Percentiles rank a stretch among this genome's conserved stretches.
Conservation (phyloP, 1,140 invertebrate genomes). For the Apis dorsata region DNA sequence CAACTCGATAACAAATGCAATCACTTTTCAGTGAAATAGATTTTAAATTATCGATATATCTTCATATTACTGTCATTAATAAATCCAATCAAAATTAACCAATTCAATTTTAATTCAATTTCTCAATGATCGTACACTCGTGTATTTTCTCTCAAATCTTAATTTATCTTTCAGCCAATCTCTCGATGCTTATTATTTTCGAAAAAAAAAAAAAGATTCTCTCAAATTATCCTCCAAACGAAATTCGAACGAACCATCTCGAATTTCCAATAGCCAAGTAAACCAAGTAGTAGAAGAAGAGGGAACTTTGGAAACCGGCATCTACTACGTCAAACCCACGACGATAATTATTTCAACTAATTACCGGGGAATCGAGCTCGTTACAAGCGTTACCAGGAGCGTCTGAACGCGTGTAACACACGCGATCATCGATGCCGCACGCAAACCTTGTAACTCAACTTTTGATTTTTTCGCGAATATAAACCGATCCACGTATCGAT, state of each 20-base stretch:
- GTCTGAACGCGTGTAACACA: conserved; percentile 5
- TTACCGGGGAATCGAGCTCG: conserved; percentile 26
- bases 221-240: too few species aligned
- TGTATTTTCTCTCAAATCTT: too few species aligned
- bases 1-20: too few species aligned
- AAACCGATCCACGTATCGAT: neutral
- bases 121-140: too few species aligned
- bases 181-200: too few species aligned
- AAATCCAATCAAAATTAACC: too few species aligned
- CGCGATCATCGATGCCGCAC: neutral
- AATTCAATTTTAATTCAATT: too few species aligned
- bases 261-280: neutral
- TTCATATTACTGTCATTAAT: too few species aligned
- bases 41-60: too few species aligned
- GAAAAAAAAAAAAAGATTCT: neutral
- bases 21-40: too few species aligned
- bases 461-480: conserved; percentile 11
- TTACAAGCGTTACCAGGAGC: neutral
- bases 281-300: neutral
- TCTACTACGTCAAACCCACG: neutral
- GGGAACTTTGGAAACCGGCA: neutral
- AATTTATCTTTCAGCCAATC: too few species aligned
- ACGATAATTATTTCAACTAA: conserved; percentile 41
- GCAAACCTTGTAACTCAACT: neutral
- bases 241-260: neutral